Evolutionary conservation across 2,888 invertebrate species (phyloP).

Genomic region (Boloria selene): DNA sequence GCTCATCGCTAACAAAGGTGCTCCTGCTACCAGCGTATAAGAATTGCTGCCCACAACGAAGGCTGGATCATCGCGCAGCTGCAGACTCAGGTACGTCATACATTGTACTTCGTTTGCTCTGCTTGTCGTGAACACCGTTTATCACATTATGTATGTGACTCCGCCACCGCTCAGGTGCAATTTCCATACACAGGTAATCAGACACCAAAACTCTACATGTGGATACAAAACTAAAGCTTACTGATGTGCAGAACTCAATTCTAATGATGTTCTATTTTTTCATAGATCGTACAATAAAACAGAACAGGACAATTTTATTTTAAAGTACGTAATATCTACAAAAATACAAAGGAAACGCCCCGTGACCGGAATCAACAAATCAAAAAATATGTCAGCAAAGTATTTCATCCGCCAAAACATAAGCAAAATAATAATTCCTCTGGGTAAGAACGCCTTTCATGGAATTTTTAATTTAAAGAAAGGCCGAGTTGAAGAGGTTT

Average conservation of each 20-base stretch:
- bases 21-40: too few relatives aligned
- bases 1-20: too few relatives aligned
- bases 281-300: neutral
- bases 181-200: neutral
- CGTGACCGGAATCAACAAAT: neutral
- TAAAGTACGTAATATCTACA: neutral
- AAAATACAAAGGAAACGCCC: neutral
- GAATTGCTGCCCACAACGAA: too few relatives aligned
- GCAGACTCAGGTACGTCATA: too few relatives aligned
- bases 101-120: too few relatives aligned
- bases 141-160: too few relatives aligned
- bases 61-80: too few relatives aligned
- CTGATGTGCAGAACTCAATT: constrained; percentile 2
- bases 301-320: constrained; percentile 5
- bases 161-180: too few relatives aligned
- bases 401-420: constrained; percentile 1
- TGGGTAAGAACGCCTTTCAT: constrained; percentile 7
- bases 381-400: neutral
- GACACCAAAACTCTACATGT: neutral
- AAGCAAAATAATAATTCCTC: constrained; percentile 1
- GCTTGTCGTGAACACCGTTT: too few relatives aligned
- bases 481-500: constrained; percentile 2
- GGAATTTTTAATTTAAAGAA: constrained; percentile 1
- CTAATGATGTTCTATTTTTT: neutral
- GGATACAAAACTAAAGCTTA: neutral